Percentiles rank a stretch among this genome's conserved stretches.
Evolutionary conservation across 2,888 invertebrate genomes (phyloP).

Genomic region (Iselma pallidipennis): DNA sequence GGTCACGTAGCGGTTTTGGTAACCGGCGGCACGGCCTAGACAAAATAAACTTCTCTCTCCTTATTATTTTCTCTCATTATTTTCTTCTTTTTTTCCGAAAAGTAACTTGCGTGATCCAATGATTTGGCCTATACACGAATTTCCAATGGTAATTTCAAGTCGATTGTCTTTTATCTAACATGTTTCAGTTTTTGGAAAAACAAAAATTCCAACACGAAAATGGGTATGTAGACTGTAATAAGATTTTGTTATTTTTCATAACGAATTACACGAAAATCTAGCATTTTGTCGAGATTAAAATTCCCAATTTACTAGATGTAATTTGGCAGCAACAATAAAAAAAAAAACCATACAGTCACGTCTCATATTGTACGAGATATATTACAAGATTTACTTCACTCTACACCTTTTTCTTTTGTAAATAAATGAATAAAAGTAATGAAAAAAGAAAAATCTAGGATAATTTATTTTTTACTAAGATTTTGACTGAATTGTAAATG

Average conservation of each 20-base stretch:
- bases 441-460: background rate
- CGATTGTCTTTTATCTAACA: background rate
- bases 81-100: background rate
- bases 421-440: background rate
- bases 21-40: conserved; percentile 16
- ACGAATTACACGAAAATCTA: background rate
- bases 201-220: background rate
- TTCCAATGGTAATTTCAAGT: background rate
- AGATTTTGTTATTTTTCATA: background rate
- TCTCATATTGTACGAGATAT: background rate
- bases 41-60: background rate
- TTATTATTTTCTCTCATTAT: background rate
- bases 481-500: background rate
- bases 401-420: background rate
- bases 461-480: background rate
- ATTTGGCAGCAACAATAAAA: no score
- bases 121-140: background rate
- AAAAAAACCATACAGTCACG: no score
- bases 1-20: conserved; percentile 30
- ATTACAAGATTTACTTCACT: no score
- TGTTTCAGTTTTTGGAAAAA: background rate
- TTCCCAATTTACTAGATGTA: background rate
- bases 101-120: background rate
- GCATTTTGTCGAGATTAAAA: background rate
- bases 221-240: background rate